phyloP scores from a whole-genome alignment of 2,797 vertebrate species.

The Peromyscus nudipes region DNA sequence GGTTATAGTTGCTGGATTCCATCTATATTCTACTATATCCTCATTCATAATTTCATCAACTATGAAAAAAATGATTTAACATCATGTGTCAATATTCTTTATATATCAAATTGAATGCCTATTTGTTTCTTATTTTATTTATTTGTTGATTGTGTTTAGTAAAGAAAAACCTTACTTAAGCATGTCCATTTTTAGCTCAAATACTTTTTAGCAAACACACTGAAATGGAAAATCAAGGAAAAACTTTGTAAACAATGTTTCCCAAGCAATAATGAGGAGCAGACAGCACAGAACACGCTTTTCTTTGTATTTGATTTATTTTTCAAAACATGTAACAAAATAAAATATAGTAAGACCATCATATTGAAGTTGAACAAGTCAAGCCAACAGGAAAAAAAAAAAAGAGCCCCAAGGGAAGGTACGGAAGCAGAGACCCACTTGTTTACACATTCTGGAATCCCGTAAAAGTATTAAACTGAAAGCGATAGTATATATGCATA shows the following conservation, averaged over 20 bases:
- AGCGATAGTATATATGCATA: background rate
- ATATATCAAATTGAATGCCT: background rate
- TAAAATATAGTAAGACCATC: background rate
- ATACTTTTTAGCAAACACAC: background rate
- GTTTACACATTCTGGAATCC: background rate
- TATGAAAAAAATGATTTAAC: conserved; percentile 1
- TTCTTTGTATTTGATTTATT: background rate
- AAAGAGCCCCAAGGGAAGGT: background rate
- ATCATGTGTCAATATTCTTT: background rate
- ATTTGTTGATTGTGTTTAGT: background rate
- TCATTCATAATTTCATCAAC: background rate
- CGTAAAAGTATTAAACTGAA: no score
- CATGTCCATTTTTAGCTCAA: background rate
- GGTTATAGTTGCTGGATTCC: background rate
- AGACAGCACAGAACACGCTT: background rate
- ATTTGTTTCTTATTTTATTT: background rate
- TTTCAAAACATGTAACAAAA: background rate
- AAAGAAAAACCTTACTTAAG: background rate
- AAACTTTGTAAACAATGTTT: conserved; percentile 41
- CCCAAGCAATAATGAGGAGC: background rate
- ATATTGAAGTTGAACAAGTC: background rate
- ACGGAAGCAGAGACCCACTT: background rate
- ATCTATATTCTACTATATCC: background rate
- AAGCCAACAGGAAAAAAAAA: background rate
- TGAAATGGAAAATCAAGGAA: background rate